Percentiles rank a stretch among this genome's conserved stretches.
These are phyloP conservation scores for Ophion costatus DNA, from an alignment of 2,888 invertebrate species.

Conservation along the genomic window DNA sequence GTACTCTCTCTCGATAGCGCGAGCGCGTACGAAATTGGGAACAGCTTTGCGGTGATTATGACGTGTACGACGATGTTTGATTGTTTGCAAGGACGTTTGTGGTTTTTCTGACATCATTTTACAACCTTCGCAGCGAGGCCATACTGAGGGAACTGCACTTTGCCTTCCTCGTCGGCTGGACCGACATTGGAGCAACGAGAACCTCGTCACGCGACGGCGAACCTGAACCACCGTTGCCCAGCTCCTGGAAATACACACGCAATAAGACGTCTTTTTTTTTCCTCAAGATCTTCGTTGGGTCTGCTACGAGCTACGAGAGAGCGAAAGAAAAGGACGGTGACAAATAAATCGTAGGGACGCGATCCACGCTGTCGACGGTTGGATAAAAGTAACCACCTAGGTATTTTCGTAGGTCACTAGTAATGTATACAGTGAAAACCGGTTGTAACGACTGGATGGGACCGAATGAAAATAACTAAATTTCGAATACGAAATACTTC, in stretches of 20 bases:
- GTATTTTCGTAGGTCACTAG: too few relatives aligned
- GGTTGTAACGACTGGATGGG: too few relatives aligned
- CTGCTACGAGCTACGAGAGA: conserved; percentile 12
- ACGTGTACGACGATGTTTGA: conserved; percentile 53
- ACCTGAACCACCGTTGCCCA: conserved; percentile 86
- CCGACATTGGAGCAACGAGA: conserved; percentile 91
- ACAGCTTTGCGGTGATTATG: conserved; percentile 31
- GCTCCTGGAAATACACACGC: conserved; percentile 86
- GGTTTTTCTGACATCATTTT: conserved; percentile 77
- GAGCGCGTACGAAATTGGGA: conserved; percentile 5
- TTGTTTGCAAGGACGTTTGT: conserved; percentile 26
- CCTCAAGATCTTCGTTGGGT: not conserved
- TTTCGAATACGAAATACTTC: too few relatives aligned
- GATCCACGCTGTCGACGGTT: not conserved
- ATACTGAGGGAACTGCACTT: conserved; percentile 88
- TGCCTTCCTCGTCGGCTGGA: conserved; percentile 93
- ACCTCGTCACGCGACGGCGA: conserved; percentile 86
- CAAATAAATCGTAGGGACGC: not conserved
- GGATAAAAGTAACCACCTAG: not conserved
- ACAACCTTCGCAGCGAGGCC: conserved; percentile 89
- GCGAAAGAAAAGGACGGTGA: not conserved
- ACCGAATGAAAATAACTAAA: too few relatives aligned
- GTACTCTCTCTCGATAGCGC: conserved; percentile 49
- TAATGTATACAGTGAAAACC: not conserved
- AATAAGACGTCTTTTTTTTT: conserved; percentile 38